Percentiles rank a stretch among this genome's conserved stretches.
These are phyloP conservation scores for Mustelus asterias DNA, from an alignment of 2,113 vertebrate species.

Conservation along the genomic window DNA sequence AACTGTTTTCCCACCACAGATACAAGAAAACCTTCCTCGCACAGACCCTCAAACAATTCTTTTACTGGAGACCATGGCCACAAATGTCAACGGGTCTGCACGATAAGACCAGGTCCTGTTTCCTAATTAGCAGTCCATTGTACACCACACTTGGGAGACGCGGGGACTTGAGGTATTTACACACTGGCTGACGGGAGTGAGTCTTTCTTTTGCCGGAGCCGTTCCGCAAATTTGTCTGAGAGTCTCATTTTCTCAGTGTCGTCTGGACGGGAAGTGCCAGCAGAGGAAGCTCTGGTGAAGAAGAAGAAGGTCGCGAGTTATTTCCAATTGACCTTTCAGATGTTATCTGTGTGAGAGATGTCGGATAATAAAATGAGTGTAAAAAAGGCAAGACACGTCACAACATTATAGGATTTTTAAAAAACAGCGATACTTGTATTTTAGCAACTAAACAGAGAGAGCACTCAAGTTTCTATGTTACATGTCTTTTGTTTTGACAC, in stretches of 20 bases:
- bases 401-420: background rate
- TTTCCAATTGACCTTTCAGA: conserved; percentile 44
- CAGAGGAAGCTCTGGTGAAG: conserved; percentile 48
- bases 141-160: conserved; percentile 40
- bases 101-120: conserved; percentile 34
- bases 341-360: conserved; percentile 41
- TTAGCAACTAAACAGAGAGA: background rate
- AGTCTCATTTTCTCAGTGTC: conserved; percentile 48
- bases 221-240: conserved; percentile 40
- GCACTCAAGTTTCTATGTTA: background rate
- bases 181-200: conserved; percentile 39
- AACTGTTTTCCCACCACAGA: background rate
- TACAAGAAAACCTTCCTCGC: conserved; percentile 8
- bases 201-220: conserved; percentile 41
- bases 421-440: background rate
- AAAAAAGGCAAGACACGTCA: background rate
- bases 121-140: conserved; percentile 42
- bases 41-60: conserved; percentile 25
- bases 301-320: conserved; percentile 48
- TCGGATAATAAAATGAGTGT: background rate
- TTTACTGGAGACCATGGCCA: background rate
- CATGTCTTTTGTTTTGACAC: background rate
- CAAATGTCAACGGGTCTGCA: background rate
- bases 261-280: conserved; percentile 54
- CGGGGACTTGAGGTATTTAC: conserved; percentile 45